Conservation (phyloP, 1,140 invertebrate genomes). For the Bombus terrestris region DNA sequence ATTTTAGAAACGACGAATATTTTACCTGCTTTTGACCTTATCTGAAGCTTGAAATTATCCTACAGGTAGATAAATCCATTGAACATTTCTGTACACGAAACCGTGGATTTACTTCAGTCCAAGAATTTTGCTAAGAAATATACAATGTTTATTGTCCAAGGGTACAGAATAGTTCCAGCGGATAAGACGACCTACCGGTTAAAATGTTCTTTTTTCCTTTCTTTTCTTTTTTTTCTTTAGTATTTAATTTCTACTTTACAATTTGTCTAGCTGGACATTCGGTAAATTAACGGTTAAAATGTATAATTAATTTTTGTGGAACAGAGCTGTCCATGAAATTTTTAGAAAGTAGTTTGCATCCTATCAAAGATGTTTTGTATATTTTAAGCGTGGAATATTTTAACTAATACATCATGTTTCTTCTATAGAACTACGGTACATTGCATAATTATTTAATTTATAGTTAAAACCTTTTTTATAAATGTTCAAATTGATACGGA, state of each 20-base stretch:
- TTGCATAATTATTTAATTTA: neutral
- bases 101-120: neutral
- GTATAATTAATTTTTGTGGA: constrained; percentile 3
- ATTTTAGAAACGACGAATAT: neutral
- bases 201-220: too few species aligned
- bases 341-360: neutral
- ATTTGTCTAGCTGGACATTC: too few species aligned
- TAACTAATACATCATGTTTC: neutral
- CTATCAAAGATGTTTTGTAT: neutral
- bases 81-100: neutral
- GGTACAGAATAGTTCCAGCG: neutral
- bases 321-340: neutral
- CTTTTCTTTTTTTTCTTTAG: too few species aligned
- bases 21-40: constrained; percentile 6
- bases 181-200: constrained; percentile 16
- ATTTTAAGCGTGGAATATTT: neutral
- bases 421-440: neutral
- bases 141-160: constrained; percentile 16
- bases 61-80: neutral
- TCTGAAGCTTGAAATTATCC: neutral
- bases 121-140: neutral
- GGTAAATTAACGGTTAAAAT: neutral
- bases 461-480: neutral
- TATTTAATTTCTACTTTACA: too few species aligned
- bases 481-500: neutral